phyloP scores from a whole-genome alignment of 2,797 vertebrate genomes.

The Argentina silus region DNA sequence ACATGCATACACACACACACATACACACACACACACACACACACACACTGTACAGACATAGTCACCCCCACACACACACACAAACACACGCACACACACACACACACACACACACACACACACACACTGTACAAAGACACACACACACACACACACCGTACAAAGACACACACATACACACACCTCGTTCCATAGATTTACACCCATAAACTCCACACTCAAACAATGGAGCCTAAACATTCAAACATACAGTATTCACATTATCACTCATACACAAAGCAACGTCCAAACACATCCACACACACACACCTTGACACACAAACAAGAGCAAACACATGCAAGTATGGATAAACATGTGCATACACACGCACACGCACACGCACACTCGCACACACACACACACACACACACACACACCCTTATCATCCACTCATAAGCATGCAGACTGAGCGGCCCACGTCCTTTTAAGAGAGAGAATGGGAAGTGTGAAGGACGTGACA shows the following conservation, averaged over 20 bases:
- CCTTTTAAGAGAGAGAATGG: conserved; percentile 77
- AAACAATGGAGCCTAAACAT: too few species aligned
- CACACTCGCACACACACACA: conserved; percentile 11
- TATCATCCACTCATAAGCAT: conserved; percentile 67
- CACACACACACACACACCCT: conserved; percentile 48
- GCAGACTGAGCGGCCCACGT: conserved; percentile 70
- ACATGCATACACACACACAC: conserved; percentile 15
- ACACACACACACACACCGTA: conserved; percentile 23
- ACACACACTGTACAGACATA: not conserved
- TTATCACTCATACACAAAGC: conserved; percentile 3
- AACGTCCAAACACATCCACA: conserved; percentile 14
- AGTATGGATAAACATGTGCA: not conserved
- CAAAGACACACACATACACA: too few species aligned
- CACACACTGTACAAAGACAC: too few species aligned
- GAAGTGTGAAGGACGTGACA: conserved; percentile 82
- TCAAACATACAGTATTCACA: not conserved
- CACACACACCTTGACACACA: conserved; percentile 13
- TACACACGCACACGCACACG: conserved; percentile 24
- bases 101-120: not conserved
- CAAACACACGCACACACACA: conserved; percentile 9
- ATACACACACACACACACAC: conserved; percentile 11
- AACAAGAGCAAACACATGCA: not conserved
- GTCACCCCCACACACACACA: conserved; percentile 18
- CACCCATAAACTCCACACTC: too few species aligned
- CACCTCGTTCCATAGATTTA: too few species aligned